Evolutionary conservation across 2,113 vertebrate species (phyloP), one percentile per base, ranked within the genome.

Genomic region (Strix aluco): DNA sequence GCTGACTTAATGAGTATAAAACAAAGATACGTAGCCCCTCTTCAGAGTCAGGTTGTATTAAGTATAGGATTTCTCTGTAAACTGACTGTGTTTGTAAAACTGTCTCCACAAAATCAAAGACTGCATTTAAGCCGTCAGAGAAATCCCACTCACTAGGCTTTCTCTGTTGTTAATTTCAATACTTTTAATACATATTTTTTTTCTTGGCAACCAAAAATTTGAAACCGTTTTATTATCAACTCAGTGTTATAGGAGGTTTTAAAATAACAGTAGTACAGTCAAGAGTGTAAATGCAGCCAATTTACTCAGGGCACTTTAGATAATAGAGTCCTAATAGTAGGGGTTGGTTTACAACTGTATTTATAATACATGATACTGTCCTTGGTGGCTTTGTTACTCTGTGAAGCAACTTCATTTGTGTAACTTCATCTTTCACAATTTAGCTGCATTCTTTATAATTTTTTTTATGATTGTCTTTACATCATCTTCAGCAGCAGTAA

Each of bases 1-100:
- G 49, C 49, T 86, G 72, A 75, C 61, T 96, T 96, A 94, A 81
- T 54, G 78, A 86, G 32, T 94, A 25, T 77, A 87, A 96, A 89
- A 73, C 81, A 94, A 94, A 86, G 84, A 80, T 79, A 63, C 0
- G 0, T 84, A 75, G 57, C 51, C 62, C 54, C 32, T 80, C 80
- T 67, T 84, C 52, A 77, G 38, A 65, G 71, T 78, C 71, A 83
- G 55, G 38, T 61, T 86, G 25, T 81, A 47, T 66, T 90, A 82
- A 96, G 77, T 66, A 65, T 9, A 52, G 42, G 22, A 83, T 88
- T 95, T 94, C 65, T 91, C 52, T 69, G 29, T 88, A 94, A 95
- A 90, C 2, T 21, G 40, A 57, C 49, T 54, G 27, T 62, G 23
- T 86, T 49, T 92, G 27, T 84, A 70, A 79, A 90, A 63, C 51